Evolutionary conservation across 2,888 invertebrate genomes (phyloP), one percentile per base, ranked within the genome.

Genomic region (Morpho deidamia): DNA sequence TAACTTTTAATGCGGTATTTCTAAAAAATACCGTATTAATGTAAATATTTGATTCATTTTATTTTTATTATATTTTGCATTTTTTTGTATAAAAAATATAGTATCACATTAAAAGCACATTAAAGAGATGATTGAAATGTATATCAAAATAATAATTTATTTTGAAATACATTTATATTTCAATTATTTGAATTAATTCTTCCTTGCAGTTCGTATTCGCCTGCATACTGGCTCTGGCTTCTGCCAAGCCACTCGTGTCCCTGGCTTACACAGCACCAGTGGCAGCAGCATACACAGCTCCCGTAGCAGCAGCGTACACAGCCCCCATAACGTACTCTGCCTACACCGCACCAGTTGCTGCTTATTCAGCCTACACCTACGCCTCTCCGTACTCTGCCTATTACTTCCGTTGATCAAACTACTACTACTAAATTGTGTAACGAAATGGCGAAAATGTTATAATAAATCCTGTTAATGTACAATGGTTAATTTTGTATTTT

Each of bases 221-320:
- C 35, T 91, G 88, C 65, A 71, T 91, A 65, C 62, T 91, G 76
- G 90, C 86, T 38, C 63, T 86, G 55, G 90, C 83, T 41, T 76
- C 79, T 37, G 90, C 91, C 54, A 83, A 83, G 66, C 87, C 89
- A 44, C 70, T 68, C 12, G 42, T 65, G 12, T 53, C 78, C 2
- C 58, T 59, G 50, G 65, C 61, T 43, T 66, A 61, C 57, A 60
- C 83, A 8, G 56, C 50, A 0, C 73, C 66, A 1, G 58, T 69
- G 14, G 76, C 73, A 8, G 69, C 77, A 3, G 71, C 78, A 46
- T 72, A 72, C 55, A 68, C 72, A n/a, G 72, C 81, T 5, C 68
- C 78, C 1, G 65, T 69, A 23, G 76, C 74, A 8, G 69, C 77
- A 2, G 71, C 78, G 46, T 72, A 72, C 55, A 68, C 72, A n/a